Conservation (phyloP, 2,113 vertebrate species). For the Scatophagus argus region DNA sequence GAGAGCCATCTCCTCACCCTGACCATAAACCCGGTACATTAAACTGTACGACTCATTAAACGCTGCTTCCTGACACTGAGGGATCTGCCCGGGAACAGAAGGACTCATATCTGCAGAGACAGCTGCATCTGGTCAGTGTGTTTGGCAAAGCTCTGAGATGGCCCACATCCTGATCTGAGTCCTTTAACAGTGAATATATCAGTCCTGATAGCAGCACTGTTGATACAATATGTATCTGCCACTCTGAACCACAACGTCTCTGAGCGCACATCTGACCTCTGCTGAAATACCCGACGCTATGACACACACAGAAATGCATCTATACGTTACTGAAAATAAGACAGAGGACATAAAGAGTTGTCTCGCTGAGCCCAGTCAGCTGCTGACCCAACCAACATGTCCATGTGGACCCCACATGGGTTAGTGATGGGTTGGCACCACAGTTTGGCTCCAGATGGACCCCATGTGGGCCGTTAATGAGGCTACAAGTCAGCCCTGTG, state of each 20-base stretch:
- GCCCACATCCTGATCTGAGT: background rate
- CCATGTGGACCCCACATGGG: background rate
- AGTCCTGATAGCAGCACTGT: background rate
- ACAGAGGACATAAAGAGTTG: background rate
- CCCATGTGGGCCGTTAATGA: conserved; percentile 16
- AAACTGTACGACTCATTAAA: no score
- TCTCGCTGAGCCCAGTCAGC: background rate
- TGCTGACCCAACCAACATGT: background rate
- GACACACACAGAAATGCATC: background rate
- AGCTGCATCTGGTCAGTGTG: no score
- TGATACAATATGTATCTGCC: background rate
- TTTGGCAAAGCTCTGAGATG: no score
- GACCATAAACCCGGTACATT: no score
- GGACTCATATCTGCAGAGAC: no score
- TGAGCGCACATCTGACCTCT: background rate
- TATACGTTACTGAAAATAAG: background rate
- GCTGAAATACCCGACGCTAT: background rate
- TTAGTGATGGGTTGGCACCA: background rate
- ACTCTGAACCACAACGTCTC: background rate
- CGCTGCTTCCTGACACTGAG: background rate
- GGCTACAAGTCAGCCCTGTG: background rate
- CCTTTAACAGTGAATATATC: background rate
- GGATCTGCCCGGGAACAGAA: background rate
- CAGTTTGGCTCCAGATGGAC: background rate
- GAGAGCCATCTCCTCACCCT: no score